These are phyloP conservation scores for Metridium senile DNA, from an alignment of 92 coral and sea anemone species.

Conservation along the genomic window DNA sequence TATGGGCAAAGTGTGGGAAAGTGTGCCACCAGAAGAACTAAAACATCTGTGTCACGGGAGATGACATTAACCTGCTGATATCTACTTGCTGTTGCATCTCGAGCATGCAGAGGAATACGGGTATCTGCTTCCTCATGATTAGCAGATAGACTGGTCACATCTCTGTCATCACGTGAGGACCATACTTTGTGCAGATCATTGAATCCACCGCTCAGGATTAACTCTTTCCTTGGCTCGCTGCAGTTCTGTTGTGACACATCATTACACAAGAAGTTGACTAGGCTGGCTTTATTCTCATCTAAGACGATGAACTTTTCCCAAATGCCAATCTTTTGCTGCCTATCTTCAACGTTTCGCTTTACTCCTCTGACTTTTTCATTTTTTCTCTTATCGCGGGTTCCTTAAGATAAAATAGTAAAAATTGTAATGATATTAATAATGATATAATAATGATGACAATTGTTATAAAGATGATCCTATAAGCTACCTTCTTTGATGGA, in stretches of 20 bases:
- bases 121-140: constrained; percentile 72
- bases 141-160: constrained; percentile 41
- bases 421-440: too few relatives aligned
- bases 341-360: constrained; percentile 51
- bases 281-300: constrained; percentile 54
- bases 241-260: constrained; percentile 33
- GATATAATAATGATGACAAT: too few relatives aligned
- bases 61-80: constrained; percentile 56
- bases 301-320: constrained; percentile 62
- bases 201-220: constrained; percentile 63
- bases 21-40: constrained; percentile 72
- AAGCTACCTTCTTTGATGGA: constrained; percentile 58
- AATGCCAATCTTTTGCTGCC: constrained; percentile 58
- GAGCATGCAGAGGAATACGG: constrained; percentile 54
- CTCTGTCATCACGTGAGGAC: constrained; percentile 31
- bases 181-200: constrained; percentile 51
- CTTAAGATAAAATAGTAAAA: background rate
- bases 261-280: constrained; percentile 55
- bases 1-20: constrained; percentile 44
- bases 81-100: constrained; percentile 61
- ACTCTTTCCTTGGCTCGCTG: constrained; percentile 35
- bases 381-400: constrained; percentile 34
- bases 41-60: constrained; percentile 60
- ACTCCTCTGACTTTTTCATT: constrained; percentile 43
- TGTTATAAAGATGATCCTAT: too few relatives aligned